Evolutionary conservation across 1,140 invertebrate genomes (phyloP).

Genomic region (Bombus fervidus): DNA sequence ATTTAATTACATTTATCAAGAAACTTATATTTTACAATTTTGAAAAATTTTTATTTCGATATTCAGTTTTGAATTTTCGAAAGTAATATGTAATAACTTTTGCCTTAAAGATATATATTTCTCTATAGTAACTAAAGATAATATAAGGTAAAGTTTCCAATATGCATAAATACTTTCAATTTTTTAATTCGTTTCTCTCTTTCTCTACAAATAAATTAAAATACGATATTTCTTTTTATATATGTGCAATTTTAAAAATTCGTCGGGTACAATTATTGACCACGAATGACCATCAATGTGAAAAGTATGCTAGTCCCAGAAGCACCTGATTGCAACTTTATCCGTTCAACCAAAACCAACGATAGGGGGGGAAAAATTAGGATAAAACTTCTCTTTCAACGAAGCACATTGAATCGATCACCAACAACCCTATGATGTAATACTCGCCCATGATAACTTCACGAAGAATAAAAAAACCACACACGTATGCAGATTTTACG

Average conservation of each 20-base stretch:
- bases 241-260: background rate
- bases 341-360: conserved; percentile 68
- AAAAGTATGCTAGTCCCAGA: conserved; percentile 71
- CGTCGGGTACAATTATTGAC: conserved; percentile 24
- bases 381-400: conserved; percentile 35
- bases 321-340: conserved; percentile 66
- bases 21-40: background rate
- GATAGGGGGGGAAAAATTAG: conserved; percentile 14
- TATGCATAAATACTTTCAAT: too few relatives aligned
- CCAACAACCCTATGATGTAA: conserved; percentile 57
- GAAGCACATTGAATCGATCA: conserved; percentile 60
- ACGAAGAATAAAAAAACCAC: conserved; percentile 43
- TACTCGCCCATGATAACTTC: conserved; percentile 47
- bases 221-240: conserved; percentile 36
- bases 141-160: too few relatives aligned
- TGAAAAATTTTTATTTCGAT: too few relatives aligned
- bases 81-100: too few relatives aligned
- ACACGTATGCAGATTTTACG: conserved; percentile 24
- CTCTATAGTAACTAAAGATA: too few relatives aligned
- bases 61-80: too few relatives aligned
- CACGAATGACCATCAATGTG: conserved; percentile 52
- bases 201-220: background rate
- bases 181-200: background rate
- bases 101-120: too few relatives aligned
- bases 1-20: background rate